phyloP scores from a whole-genome alignment of 2,888 invertebrate species.

The Macropis europaea region DNA sequence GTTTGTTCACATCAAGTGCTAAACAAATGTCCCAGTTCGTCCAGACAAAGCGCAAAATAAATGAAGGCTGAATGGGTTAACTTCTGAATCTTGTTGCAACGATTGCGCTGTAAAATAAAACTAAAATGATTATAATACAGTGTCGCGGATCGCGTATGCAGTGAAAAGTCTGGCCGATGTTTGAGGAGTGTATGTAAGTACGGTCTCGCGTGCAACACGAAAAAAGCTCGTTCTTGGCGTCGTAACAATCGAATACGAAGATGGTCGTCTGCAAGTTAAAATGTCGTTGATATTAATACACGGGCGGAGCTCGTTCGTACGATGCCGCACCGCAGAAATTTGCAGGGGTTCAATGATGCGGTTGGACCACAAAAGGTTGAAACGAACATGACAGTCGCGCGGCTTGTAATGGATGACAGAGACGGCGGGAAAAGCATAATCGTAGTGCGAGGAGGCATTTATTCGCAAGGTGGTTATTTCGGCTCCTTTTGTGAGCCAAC shows the following conservation, averaged over 20 bases:
- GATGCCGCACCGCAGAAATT: neutral
- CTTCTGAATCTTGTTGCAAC: too few species aligned
- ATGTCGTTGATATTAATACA: conserved; percentile 15
- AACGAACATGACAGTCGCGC: conserved; percentile 23
- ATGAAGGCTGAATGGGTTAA: too few species aligned
- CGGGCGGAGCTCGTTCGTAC: neutral
- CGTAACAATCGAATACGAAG: conserved; percentile 20
- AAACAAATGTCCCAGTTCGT: too few species aligned
- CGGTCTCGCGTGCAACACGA: conserved; percentile 49
- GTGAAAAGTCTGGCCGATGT: conserved; percentile 1
- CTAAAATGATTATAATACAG: neutral
- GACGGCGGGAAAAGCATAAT: conserved; percentile 34
- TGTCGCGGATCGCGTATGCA: neutral
- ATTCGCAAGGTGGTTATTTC: conserved; percentile 25
- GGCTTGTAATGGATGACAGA: conserved; percentile 36
- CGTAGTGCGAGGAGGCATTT: conserved; percentile 18
- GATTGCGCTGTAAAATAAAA: neutral
- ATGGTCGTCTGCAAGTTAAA: neutral
- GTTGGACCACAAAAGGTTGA: conserved; percentile 17
- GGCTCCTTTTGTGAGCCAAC: conserved; percentile 10
- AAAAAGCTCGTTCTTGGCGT: conserved; percentile 24
- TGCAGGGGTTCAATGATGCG: neutral
- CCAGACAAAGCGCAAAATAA: too few species aligned
- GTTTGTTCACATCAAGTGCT: too few species aligned
- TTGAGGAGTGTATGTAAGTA: conserved; percentile 32